Conservation (phyloP, 2,888 invertebrate species). For the Agrochola lota region DNA sequence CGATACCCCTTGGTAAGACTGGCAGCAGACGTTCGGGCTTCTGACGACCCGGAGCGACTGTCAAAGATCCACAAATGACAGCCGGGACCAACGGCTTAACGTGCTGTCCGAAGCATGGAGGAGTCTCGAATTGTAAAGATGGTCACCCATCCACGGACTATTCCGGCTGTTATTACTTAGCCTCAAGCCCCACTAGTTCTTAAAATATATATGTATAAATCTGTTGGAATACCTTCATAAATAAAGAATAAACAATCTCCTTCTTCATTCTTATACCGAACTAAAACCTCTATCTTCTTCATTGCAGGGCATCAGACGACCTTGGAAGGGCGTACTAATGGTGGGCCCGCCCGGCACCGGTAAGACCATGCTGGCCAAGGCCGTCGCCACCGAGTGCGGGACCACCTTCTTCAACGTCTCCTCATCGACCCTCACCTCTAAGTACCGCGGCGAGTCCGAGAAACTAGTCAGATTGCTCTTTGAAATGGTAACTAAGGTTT, state of each 20-base stretch:
- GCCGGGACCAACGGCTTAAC: too few species aligned
- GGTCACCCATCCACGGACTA: too few species aligned
- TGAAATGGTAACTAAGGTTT: constrained; percentile 94
- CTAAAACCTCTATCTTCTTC: neutral
- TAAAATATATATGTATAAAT: too few species aligned
- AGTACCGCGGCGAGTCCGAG: constrained; percentile 99
- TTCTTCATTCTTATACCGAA: neutral
- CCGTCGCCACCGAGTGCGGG: constrained; percentile 99
- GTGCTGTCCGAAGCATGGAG: too few species aligned
- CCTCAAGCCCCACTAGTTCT: too few species aligned
- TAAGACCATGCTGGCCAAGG: constrained; percentile 99
- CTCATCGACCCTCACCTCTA: constrained; percentile 99
- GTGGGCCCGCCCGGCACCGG: constrained; percentile 98
- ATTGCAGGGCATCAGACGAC: constrained; percentile 96
- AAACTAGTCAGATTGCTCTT: constrained; percentile 98
- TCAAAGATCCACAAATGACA: too few species aligned
- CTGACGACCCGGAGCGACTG: too few species aligned
- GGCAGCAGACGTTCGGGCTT: too few species aligned
- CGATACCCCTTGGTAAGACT: too few species aligned
- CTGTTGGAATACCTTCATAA: neutral
- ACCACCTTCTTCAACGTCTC: constrained; percentile 99
- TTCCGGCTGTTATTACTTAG: too few species aligned
- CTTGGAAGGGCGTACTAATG: constrained; percentile 99
- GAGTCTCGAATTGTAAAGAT: too few species aligned
- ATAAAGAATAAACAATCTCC: neutral